Evolutionary conservation across 2,797 vertebrate species (phyloP).

Genomic region (Scolopax bukidnonensis): DNA sequence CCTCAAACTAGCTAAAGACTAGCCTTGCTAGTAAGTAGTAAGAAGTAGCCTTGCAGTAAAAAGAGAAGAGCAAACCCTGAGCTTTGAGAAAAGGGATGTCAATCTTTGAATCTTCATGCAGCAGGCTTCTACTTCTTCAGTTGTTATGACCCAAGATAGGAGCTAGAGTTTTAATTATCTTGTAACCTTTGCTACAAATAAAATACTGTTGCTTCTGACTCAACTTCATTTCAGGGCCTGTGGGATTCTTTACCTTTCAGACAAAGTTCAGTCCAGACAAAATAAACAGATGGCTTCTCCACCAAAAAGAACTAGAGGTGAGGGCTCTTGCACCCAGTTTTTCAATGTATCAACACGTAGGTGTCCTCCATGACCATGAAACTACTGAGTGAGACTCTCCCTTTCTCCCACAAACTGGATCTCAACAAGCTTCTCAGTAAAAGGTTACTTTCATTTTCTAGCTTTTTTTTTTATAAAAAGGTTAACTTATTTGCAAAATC

Average conservation of each 20-base stretch:
- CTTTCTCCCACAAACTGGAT: not conserved
- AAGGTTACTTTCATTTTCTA: not conserved
- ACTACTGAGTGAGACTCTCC: not conserved
- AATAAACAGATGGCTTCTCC: not conserved
- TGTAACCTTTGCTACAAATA: not conserved
- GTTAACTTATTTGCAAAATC: not conserved
- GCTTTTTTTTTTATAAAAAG: not conserved
- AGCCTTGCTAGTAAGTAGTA: not conserved
- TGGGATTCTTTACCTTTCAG: not conserved
- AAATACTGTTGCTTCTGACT: not conserved
- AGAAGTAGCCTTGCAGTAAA: not conserved
- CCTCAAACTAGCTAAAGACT: not conserved
- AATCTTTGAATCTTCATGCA: not conserved
- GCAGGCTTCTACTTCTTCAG: not conserved
- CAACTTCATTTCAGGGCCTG: not conserved
- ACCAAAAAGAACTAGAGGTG: not conserved
- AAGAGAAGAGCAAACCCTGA: not conserved
- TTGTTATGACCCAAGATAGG: not conserved
- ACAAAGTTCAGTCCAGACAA: not conserved
- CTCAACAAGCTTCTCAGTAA: not conserved
- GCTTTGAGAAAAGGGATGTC: not conserved
- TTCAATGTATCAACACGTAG: not conserved
- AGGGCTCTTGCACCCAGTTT: not conserved
- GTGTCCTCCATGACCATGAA: not conserved
- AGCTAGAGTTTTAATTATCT: not conserved